phyloP scores from a whole-genome alignment of 2,113 vertebrate species.

The Limanda limanda region DNA sequence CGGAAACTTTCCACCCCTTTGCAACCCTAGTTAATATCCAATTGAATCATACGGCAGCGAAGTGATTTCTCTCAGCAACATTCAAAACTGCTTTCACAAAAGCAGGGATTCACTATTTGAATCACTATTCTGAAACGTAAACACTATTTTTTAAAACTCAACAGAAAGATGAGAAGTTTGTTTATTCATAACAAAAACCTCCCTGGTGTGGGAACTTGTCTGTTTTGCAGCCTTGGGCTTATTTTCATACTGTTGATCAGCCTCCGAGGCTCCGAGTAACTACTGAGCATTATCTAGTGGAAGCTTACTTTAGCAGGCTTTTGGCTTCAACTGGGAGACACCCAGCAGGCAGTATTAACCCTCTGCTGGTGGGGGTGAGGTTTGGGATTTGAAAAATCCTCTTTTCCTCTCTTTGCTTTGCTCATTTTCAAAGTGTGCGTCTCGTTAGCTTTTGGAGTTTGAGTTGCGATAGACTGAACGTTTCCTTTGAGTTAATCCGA shows the following conservation, averaged over 20 bases:
- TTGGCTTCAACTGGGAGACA: slow-evolving; percentile 12
- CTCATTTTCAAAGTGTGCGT: slow-evolving; percentile 7
- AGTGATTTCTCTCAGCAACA: too few species aligned
- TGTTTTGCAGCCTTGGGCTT: slow-evolving; percentile 6
- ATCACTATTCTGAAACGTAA: background rate
- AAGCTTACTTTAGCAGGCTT: background rate
- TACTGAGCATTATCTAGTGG: slow-evolving; percentile 10
- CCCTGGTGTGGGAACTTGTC: background rate
- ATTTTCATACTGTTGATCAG: slow-evolving; percentile 11
- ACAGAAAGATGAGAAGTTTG: slow-evolving; percentile 7
- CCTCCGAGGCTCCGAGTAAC: background rate
- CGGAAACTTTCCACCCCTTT: too few species aligned
- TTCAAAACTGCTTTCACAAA: too few species aligned
- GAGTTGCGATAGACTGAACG: slow-evolving; percentile 13
- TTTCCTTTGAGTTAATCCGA: slow-evolving; percentile 22
- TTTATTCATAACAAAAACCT: slow-evolving; percentile 4
- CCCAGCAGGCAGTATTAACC: slow-evolving; percentile 34
- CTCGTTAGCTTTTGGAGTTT: slow-evolving; percentile 18
- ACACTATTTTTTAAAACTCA: background rate
- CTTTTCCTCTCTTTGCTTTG: slow-evolving; percentile 17
- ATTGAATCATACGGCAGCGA: too few species aligned
- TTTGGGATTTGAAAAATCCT: slow-evolving; percentile 46
- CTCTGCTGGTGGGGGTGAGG: slow-evolving; percentile 1
- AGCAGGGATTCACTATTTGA: too few species aligned
- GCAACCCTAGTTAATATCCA: too few species aligned